Base-by-base conservation (phyloP, 2,113 vertebrate genomes). In the Prunella himalayana region DNA sequence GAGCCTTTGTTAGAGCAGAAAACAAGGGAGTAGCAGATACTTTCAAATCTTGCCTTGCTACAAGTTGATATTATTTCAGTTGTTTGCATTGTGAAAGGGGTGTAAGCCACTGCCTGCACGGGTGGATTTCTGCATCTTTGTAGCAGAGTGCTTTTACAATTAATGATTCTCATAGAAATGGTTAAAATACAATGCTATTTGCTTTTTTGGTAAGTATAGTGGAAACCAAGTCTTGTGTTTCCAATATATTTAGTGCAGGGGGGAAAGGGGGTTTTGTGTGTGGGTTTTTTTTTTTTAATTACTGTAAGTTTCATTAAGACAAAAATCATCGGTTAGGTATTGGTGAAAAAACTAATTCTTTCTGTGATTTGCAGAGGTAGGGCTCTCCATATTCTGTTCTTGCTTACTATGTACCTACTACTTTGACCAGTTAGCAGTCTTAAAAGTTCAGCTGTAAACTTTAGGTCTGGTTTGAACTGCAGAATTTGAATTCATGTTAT, bases 241-340 rank as follows among this genome's bases (percentile, higher is more conserved):
- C 35, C 2, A 4, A 4, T 80, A 22, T n/a, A 11, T 21, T 57
- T 53, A 24, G 19, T 47, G 15, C 1, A 0, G 6, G 2, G 5
- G 3, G 2, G 0, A 1, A 11, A 5, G 2, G 2, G 13, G 15
- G 2, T 2, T 23, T 37, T 45, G 6, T 41, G 15, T 18, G 14
- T 19, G 12, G 4, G 4, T 8, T 15, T 23, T 31, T 28, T 10
- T 15, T 47, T 35, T 41, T 44, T 28, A 37, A 4, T 60, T 53
- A 42, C 21, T 39, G 1, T 23, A 30, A 54, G 25, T 53, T 78
- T 44, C 11, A 18, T 13, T 54, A 37, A 31, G 24, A 30, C 20
- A 90, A n/a, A 84, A 84, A 25, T 57, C 19, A 19, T 33, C 39
- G 28, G 3, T 51, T 49, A 65, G 11, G 7, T 53, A 15, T 70